phyloP scores from a whole-genome alignment of 2,888 invertebrate species.

The Brachypterus glaber region DNA sequence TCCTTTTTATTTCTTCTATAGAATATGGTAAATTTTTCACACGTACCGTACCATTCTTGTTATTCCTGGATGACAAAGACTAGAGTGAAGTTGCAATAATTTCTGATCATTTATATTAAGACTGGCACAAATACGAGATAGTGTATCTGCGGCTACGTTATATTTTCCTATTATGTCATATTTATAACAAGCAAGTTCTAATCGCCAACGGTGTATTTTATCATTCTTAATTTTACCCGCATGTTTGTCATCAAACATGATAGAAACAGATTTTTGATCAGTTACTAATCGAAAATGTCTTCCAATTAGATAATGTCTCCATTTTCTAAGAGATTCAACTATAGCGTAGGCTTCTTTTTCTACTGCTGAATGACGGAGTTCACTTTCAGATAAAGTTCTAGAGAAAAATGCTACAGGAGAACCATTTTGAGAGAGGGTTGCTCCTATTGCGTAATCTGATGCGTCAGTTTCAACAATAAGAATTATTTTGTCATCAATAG shows the following conservation, averaged over 20 bases:
- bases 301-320: constrained; percentile 9
- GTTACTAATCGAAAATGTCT: constrained; percentile 8
- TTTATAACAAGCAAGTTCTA: too few species aligned
- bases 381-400: constrained; percentile 2
- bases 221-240: too few species aligned
- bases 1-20: constrained; percentile 15
- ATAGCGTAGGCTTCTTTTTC: constrained; percentile 13
- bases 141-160: constrained; percentile 14
- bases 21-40: constrained; percentile 15
- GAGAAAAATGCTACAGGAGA: constrained; percentile 12
- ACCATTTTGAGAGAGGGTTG: constrained; percentile 3
- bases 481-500: constrained; percentile 5
- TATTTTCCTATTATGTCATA: too few species aligned
- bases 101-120: too few species aligned
- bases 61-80: constrained; percentile 16
- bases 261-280: too few species aligned
- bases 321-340: constrained; percentile 10
- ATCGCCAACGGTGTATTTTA: too few species aligned
- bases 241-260: too few species aligned
- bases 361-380: constrained; percentile 6
- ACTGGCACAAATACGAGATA: constrained; percentile 16
- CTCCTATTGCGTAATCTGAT: constrained; percentile 7
- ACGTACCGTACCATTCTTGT: constrained; percentile 16
- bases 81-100: constrained; percentile 12
- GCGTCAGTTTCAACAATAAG: constrained; percentile 11